Evolutionary conservation across 2,888 invertebrate genomes (phyloP), one percentile per base, ranked within the genome.

Genomic region (Orchesella flavescens): DNA sequence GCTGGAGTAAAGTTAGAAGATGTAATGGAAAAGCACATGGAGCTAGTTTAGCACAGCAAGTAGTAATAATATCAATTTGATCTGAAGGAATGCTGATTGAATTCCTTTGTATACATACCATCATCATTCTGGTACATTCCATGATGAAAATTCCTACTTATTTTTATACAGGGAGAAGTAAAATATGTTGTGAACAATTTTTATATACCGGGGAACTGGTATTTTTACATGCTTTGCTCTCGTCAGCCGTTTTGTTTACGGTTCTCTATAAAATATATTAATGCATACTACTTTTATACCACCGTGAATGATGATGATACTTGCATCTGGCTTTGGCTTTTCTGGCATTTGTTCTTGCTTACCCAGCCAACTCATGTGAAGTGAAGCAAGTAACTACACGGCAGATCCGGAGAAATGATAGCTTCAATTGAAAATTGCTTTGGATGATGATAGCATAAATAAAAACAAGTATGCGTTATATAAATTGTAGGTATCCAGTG

Each of bases 21-120:
- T n/a, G n/a, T n/a, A n/a, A n/a, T n/a, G n/a, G n/a, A n/a, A n/a
- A n/a, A n/a, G n/a, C n/a, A 7, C 34, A 34, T 34, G 34, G 34
- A 24, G 55, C 44, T 34, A 66, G 72, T 66, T 66, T 10, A 53
- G 61, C 71, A 71, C 59, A 61, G 57, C 81, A 81, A 69, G 69
- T 76, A 75, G 75, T 49, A 57, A 73, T 73, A 79, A 68, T 81
- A 82, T 82, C 82, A 75, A 69, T 82, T 75, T 75, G 75, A 82
- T 82, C 82, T 68, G 55, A 75, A 82, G 68, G 82, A 82, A 82
- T 82, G 82, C 82, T 82, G 82, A 82, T 82, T 82, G 82, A 82
- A 82, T 82, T 82, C 82, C 82, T 63, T 81, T 80, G 72, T 55
- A 65, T 73, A 24, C 23, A 61, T 43, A 65, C 61, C 61, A 21